A percentile compares a stretch with the other conserved stretches of the same genome.
phyloP scores from a whole-genome alignment of 1,140 invertebrate genomes.

The Agrypnia vestita region DNA sequence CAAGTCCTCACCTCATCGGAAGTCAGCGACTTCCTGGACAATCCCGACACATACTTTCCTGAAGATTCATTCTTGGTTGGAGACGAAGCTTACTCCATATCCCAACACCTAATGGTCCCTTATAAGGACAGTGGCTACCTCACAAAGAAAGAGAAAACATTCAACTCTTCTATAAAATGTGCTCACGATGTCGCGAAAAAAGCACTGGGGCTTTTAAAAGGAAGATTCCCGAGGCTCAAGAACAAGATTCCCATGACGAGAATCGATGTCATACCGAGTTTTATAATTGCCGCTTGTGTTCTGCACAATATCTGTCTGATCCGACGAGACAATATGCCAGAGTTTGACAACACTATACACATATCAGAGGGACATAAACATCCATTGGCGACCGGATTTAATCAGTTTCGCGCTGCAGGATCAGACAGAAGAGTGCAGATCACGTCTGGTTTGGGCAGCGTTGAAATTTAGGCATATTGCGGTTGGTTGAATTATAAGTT shows the following conservation, averaged over 20 bases:
- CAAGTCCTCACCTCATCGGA: conserved; percentile 8
- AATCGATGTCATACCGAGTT: not conserved
- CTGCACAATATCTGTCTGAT: conserved; percentile 27
- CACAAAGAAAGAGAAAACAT: not conserved
- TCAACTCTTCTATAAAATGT: not conserved
- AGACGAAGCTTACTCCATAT: not conserved
- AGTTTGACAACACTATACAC: not conserved
- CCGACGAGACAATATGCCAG: not conserved
- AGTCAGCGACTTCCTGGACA: not conserved
- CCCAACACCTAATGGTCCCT: not conserved
- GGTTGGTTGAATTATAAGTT: not conserved
- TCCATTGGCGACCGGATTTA: not conserved
- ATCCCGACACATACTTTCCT: not conserved
- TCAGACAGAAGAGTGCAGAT: not conserved
- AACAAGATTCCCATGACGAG: not conserved
- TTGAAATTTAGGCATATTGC: not conserved
- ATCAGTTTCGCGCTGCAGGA: not conserved
- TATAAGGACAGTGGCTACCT: not conserved
- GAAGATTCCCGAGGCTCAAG: not conserved
- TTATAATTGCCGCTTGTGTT: conserved; percentile 1
- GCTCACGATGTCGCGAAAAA: not conserved
- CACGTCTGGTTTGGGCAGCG: not conserved
- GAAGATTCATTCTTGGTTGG: not conserved
- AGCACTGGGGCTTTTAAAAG: not conserved
- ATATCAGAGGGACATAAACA: not conserved